Evolutionary conservation across 2,797 vertebrate genomes (phyloP), one percentile per base, ranked within the genome.

Genomic region (Siniperca undulata): DNA sequence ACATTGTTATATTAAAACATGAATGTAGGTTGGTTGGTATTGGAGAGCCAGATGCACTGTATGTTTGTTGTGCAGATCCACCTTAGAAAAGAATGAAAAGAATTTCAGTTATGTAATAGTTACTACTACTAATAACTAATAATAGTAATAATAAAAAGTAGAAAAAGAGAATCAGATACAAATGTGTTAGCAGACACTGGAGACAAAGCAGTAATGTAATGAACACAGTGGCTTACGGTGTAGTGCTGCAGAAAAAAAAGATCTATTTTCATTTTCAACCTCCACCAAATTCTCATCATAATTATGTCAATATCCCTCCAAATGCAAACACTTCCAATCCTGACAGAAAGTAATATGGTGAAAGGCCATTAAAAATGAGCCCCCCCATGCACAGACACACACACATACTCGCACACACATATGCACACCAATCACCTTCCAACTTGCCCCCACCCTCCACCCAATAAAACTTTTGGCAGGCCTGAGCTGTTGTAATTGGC

Each of bases 381-480:
- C 87, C 91, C 88, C 84, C 44, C 60, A n/a, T 9, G n/a, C 56
- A 52, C 77, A 65, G 8, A 69, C 71, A 75, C 77, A 36, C 59
- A 62, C 60, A 44, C 70, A 66, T 48, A 42, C 75, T 27, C 67
- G 7, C 67, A 73, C 83, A 82, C 77, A 85, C 85, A 65, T 59
- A 83, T 62, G 58, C 88, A 87, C 78, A 81, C 72, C 77, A 89
- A 81, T 87, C 88, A 91, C 83, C 86, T 85, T 84, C 87, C 89
- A 89, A 80, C 88, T 82, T 88, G 85, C 88, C 89, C 89, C 92
- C 88, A 68, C 91, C 89, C 86, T 83, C 90, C 86, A 86, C 91
- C 91, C 91, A 94, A 94, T 95, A 93, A 93, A 95, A 95, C 92
- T 95, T 95, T 96, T 96, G 95, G 95, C 95, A 96, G 94, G 90